Conservation (phyloP, 2,113 vertebrate species). For the Triplophysa dalaica region DNA sequence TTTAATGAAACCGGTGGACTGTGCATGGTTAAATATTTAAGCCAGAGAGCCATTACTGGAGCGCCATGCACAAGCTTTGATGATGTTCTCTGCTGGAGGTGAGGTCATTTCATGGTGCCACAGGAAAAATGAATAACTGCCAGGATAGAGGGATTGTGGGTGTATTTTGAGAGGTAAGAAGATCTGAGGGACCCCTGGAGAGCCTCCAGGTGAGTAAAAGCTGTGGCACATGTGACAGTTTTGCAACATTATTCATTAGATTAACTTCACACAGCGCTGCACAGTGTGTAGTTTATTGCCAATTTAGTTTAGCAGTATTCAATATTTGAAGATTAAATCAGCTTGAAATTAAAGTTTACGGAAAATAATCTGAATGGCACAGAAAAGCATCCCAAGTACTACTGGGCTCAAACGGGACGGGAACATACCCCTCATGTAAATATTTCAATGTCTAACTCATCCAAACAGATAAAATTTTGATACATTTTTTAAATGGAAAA, state of each 20-base stretch:
- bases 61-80: conserved; percentile 37
- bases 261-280: not conserved
- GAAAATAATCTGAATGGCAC: not conserved
- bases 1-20: conserved; percentile 38
- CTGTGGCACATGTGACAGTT: not conserved
- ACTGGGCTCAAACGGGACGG: too few relatives aligned
- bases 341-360: too few relatives aligned
- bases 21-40: conserved; percentile 27
- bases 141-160: not conserved
- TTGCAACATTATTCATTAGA: conserved; percentile 7
- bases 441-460: too few relatives aligned
- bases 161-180: not conserved
- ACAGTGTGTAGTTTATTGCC: not conserved
- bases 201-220: conserved; percentile 14
- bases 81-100: conserved; percentile 30
- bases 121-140: conserved; percentile 13
- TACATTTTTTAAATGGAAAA: too few relatives aligned
- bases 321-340: too few relatives aligned
- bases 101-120: conserved; percentile 29
- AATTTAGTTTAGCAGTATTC: not conserved
- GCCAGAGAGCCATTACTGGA: conserved; percentile 4
- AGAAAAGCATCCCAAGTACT: too few relatives aligned
- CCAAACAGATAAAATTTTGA: too few relatives aligned
- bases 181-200: conserved; percentile 25
- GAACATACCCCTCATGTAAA: too few relatives aligned